Conservation (phyloP, 1,140 invertebrate genomes). For the Drosophila repleta region DNA sequence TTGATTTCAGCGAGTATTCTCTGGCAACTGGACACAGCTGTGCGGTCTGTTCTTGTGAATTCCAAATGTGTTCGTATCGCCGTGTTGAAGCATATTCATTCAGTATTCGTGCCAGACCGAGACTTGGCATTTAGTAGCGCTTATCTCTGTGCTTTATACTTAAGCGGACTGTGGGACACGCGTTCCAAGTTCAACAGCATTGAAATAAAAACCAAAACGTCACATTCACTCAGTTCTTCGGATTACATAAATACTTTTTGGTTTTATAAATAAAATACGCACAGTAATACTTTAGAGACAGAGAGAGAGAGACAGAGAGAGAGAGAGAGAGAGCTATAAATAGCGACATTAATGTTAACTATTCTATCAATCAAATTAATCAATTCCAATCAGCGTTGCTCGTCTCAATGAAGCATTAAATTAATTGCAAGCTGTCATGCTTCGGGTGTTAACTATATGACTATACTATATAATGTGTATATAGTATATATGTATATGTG, state of each 20-base stretch:
- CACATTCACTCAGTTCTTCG: slow-evolving; percentile 12
- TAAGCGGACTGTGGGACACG: slow-evolving; percentile 10
- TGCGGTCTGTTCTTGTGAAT: slow-evolving; percentile 6
- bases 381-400: background rate
- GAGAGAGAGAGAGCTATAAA: slow-evolving; percentile 4
- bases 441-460: background rate
- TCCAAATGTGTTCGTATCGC: background rate
- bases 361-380: slow-evolving; percentile 50
- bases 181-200: slow-evolving; percentile 24
- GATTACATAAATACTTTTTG: slow-evolving; percentile 17
- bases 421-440: slow-evolving; percentile 44
- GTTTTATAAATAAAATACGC: slow-evolving; percentile 53
- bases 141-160: slow-evolving; percentile 16
- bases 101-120: slow-evolving; percentile 20
- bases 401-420: slow-evolving; percentile 24
- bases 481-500: slow-evolving; percentile 6
- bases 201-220: slow-evolving; percentile 2
- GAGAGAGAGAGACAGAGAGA: background rate
- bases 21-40: slow-evolving; percentile 16
- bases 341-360: slow-evolving; percentile 32
- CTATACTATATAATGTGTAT: background rate
- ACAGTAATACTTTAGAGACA: slow-evolving; percentile 5
- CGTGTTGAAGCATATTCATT: slow-evolving; percentile 10
- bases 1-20: background rate
- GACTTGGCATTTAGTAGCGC: slow-evolving; percentile 1